Percentiles rank a stretch among this genome's conserved stretches.
phyloP scores from a whole-genome alignment of 1,140 invertebrate species.

The Tetragonula clypearis region DNA sequence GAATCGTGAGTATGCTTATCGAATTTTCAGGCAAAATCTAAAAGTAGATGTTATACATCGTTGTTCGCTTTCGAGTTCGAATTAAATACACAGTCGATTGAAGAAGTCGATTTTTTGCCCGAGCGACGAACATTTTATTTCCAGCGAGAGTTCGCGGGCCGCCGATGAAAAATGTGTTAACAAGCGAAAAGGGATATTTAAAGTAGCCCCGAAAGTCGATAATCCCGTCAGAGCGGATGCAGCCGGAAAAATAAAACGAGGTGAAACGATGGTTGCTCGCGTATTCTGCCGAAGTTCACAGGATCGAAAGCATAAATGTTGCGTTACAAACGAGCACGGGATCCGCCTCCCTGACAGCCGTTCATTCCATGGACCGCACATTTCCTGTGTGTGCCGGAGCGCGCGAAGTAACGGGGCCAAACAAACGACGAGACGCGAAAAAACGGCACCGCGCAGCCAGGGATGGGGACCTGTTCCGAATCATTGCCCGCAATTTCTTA shows the following conservation, averaged over 20 bases:
- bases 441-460: constrained; percentile 22
- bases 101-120: too few relatives aligned
- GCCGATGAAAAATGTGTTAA: neutral
- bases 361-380: constrained; percentile 43
- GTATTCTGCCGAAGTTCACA: constrained; percentile 6
- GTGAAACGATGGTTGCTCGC: neutral
- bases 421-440: constrained; percentile 48
- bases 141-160: neutral
- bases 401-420: constrained; percentile 39
- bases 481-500: constrained; percentile 61
- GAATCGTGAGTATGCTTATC: too few relatives aligned
- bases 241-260: neutral
- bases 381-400: constrained; percentile 40
- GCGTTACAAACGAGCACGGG: constrained; percentile 40
- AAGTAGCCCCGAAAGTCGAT: neutral
- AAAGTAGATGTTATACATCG: neutral
- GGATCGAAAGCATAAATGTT: constrained; percentile 37
- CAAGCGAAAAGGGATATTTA: neutral
- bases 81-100: neutral
- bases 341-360: constrained; percentile 3
- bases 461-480: constrained; percentile 46
- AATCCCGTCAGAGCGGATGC: neutral
- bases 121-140: neutral
- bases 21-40: neutral
- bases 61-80: too few relatives aligned